Base-by-base conservation (phyloP, 2,797 vertebrate species). In the Alca torda region DNA sequence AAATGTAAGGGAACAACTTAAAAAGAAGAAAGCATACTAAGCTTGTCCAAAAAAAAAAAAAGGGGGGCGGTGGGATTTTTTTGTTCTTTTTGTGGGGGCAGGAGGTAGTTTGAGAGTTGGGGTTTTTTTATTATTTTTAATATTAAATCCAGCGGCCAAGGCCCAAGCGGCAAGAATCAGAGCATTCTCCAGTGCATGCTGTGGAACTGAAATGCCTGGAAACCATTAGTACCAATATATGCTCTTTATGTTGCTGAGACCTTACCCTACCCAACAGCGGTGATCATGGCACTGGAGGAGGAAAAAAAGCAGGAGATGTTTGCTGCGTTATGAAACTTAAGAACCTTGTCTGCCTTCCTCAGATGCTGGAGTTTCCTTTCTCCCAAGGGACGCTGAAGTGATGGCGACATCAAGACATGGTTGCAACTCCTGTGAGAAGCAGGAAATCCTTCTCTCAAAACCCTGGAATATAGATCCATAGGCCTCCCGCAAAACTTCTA, bases 11-110 rank as follows among this genome's bases (percentile, higher is more conserved):
- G 30, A 61, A 30, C 24, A 87, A 39, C 21, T 65, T 48, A 23
- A 50, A 59, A 84, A 68, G 41, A 74, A 39, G 41, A 41, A 72
- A 63, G 6, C 31, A 45, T 46, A 20, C 16, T 48, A 14, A 21
- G 16, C 16, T 41, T 64, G 3, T 50, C 13, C 6, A 20, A 59
- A 51, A 35, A 59, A 53, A 35, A 59, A 53, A 15, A 0, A 43
- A 43, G 1, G 4, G 43, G 43, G 43, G 0, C 39, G 39, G 39
- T 12, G 0, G 1, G 3, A 6, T 53, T 37, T 30, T 15, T 76
- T 20, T 28, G 11, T 21, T 10, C 2, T 2, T 70, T 41, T 54
- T 43, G 3, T 59, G 21, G 35, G 10, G 17, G 19, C 9, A 4
- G 7, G 24, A 65, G 21, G 11, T 84, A 31, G 8, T 9, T 86